Conservation (phyloP, 1,140 invertebrate genomes). For the Heliothis virescens region DNA sequence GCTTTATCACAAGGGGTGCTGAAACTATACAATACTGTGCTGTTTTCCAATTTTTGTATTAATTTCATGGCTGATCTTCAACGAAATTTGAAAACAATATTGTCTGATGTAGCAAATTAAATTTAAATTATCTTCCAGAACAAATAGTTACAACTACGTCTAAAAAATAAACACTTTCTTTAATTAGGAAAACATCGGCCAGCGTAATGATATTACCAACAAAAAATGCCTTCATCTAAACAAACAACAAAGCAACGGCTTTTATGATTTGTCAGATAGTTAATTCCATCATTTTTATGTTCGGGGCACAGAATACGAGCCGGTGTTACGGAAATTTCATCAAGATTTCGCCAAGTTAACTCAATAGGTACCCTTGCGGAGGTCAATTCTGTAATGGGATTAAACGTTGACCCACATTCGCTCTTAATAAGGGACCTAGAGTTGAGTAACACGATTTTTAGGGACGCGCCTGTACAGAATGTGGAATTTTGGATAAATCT, state of each 20-base stretch:
- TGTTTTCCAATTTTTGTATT: too few species aligned
- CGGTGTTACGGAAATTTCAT: slow-evolving; percentile 38
- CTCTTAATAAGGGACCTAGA: slow-evolving; percentile 51
- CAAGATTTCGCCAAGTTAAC: slow-evolving; percentile 49
- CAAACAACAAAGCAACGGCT: slow-evolving; percentile 23
- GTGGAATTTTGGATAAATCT: background rate
- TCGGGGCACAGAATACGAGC: background rate
- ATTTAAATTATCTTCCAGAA: too few species aligned
- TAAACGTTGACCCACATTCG: slow-evolving; percentile 57
- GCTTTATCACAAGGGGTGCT: too few species aligned
- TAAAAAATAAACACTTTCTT: background rate
- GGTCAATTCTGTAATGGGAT: slow-evolving; percentile 57
- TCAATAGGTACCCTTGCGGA: slow-evolving; percentile 40
- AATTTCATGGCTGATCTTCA: too few species aligned
- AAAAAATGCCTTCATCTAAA: background rate
- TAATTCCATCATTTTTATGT: slow-evolving; percentile 45
- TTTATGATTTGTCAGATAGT: slow-evolving; percentile 33
- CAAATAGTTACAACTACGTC: too few species aligned
- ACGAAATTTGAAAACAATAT: too few species aligned
- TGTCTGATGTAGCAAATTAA: too few species aligned
- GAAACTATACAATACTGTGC: too few species aligned
- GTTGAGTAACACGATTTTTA: slow-evolving; percentile 41
- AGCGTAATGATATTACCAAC: background rate
- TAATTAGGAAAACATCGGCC: background rate
- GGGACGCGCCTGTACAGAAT: slow-evolving; percentile 20